Evolutionary conservation across 2,797 vertebrate genomes (phyloP).

Genomic region (Ataeniobius toweri): DNA sequence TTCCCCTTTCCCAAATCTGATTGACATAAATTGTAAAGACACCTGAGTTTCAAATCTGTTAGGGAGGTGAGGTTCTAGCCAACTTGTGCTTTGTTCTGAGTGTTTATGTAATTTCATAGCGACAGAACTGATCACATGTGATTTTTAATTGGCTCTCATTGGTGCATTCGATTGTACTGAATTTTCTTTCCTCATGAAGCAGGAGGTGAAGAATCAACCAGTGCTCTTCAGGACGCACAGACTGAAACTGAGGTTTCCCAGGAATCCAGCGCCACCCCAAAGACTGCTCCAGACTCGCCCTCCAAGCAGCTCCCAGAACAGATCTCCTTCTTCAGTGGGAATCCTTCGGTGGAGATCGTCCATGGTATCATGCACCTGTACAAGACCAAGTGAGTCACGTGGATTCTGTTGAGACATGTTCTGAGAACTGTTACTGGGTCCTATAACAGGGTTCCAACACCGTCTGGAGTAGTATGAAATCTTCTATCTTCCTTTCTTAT

Average conservation of each 20-base stretch:
- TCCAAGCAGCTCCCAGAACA: constrained; percentile 96
- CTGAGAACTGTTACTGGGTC: neutral
- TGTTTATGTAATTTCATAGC: neutral
- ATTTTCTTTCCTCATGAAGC: constrained; percentile 42
- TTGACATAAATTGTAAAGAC: neutral
- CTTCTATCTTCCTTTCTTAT: neutral
- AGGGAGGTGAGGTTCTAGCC: neutral
- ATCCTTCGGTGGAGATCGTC: constrained; percentile 95
- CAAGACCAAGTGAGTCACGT: constrained; percentile 92
- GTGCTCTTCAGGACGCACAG: constrained; percentile 13
- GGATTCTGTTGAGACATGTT: neutral
- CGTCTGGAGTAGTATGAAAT: neutral
- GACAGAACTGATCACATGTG: neutral
- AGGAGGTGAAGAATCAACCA: constrained; percentile 34
- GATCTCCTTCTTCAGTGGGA: constrained; percentile 98
- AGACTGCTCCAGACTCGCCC: constrained; percentile 84
- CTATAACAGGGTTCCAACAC: neutral
- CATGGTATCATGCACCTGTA: constrained; percentile 99
- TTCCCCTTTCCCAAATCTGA: neutral
- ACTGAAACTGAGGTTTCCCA: constrained; percentile 43
- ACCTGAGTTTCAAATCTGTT: neutral
- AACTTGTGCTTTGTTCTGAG: neutral
- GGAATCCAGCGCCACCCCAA: constrained; percentile 44
- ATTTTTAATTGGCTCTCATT: neutral
- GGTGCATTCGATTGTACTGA: neutral